Conservation (phyloP, 2,888 invertebrate genomes). For the Drosophila emarginata region DNA sequence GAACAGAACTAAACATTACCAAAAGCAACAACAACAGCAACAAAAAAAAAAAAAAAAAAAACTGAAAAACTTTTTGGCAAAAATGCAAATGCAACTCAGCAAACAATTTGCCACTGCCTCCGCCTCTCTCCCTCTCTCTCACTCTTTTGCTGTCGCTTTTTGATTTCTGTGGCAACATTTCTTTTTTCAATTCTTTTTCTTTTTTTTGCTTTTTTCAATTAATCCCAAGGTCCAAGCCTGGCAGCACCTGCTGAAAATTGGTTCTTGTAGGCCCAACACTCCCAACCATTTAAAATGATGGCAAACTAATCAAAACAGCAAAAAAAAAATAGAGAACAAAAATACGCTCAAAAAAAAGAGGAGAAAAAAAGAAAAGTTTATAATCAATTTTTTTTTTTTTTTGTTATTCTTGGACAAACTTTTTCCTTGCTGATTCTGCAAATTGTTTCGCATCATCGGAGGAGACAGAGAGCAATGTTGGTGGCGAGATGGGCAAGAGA, state of each 20-base stretch:
- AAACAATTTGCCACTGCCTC: slow-evolving; percentile 25
- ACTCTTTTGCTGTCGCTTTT: not conserved
- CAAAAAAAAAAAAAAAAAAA: slow-evolving; percentile 14
- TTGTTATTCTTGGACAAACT: not conserved
- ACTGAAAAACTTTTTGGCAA: slow-evolving; percentile 24
- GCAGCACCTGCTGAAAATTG: slow-evolving; percentile 30
- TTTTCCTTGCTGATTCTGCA: slow-evolving; percentile 8
- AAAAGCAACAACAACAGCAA: not conserved
- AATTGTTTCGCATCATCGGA: slow-evolving; percentile 1
- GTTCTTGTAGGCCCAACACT: slow-evolving; percentile 6
- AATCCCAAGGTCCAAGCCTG: slow-evolving; percentile 11
- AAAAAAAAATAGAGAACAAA: slow-evolving; percentile 14
- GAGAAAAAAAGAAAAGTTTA: slow-evolving; percentile 48
- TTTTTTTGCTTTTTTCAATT: slow-evolving; percentile 33
- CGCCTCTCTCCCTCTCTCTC: not conserved
- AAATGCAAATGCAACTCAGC: slow-evolving; percentile 41
- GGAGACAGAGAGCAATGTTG: not conserved
- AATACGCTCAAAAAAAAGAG: no score
- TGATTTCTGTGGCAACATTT: slow-evolving; percentile 24
- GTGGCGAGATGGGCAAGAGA: not conserved
- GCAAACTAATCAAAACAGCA: not conserved
- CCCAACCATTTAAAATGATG: slow-evolving; percentile 13
- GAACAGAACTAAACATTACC: not conserved
- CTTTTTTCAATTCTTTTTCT: slow-evolving; percentile 1
- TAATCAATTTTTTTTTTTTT: slow-evolving; percentile 43